Evolutionary conservation across 2,888 invertebrate species (phyloP), one percentile per base, ranked within the genome.

Genomic region (Orchestes rusci): DNA sequence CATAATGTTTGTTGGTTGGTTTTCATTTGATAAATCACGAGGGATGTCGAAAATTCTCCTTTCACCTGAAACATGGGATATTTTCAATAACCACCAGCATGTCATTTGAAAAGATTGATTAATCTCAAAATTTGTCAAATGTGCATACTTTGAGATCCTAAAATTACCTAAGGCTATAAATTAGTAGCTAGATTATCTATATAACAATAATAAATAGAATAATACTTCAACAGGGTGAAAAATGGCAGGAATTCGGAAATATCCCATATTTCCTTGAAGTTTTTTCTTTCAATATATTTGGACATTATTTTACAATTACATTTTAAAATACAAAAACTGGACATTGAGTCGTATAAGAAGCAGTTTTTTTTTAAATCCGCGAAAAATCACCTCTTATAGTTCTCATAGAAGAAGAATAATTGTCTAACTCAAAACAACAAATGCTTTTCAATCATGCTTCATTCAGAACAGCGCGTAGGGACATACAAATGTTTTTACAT

Each of bases 1-100:
- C 63, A 58, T 64, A 65, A 62, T 62, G 59, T 62, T 45, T 35
- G 40, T 46, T 41, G n/a, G n/a, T n/a, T n/a, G n/a, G n/a, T n/a
- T n/a, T n/a, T n/a, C n/a, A n/a, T n/a, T n/a, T n/a, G n/a, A n/a
- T 34, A 46, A 46, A 46, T 46, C 46, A 46, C 46, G 38, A 38
- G 41, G 38, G 38, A 42, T 46, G 38, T 39, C 32, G 19, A 30
- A 46, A 42, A 42, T 38, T 46, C n/a, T n/a, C n/a, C n/a, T n/a
- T n/a, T n/a, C n/a, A n/a, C n/a, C n/a, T n/a, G n/a, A n/a, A n/a
- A n/a, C n/a, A n/a, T n/a, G n/a, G n/a, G n/a, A n/a, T n/a, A n/a
- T n/a, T n/a, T n/a, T n/a, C n/a, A n/a, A n/a, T n/a, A n/a, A n/a
- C n/a, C n/a, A n/a, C n/a, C n/a, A n/a, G n/a, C n/a, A n/a, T n/a